A percentile compares a stretch with the other conserved stretches of the same genome.
Conservation (phyloP, 2,888 invertebrate species). For the Bombylius discolor region DNA sequence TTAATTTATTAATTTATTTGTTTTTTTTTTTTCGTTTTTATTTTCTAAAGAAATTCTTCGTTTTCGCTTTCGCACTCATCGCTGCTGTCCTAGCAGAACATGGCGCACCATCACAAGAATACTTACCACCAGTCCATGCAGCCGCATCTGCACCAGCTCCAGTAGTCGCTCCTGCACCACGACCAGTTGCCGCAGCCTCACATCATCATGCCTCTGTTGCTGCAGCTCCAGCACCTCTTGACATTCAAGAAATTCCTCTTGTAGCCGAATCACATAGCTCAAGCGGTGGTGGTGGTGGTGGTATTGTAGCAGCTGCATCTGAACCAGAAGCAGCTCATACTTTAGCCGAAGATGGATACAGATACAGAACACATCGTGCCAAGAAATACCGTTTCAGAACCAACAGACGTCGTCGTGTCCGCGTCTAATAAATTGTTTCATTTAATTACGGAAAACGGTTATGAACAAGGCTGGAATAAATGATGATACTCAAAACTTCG, state of each 20-base stretch:
- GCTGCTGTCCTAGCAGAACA: background rate
- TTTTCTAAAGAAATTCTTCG: background rate
- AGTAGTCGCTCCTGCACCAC: background rate
- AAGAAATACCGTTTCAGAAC: conserved; percentile 1
- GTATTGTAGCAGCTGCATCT: background rate
- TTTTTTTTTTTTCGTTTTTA: no score
- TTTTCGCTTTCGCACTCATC: background rate
- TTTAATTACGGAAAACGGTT: background rate
- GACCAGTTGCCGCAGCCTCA: background rate
- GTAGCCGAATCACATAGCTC: background rate
- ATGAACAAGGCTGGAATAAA: no score
- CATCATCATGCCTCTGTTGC: background rate
- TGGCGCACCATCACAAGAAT: background rate
- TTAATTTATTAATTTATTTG: background rate
- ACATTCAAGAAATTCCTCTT: background rate
- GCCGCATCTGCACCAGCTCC: background rate
- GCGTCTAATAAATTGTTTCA: background rate
- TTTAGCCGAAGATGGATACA: background rate
- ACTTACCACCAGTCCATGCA: conserved; percentile 1
- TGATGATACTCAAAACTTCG: no score
- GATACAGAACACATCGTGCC: background rate
- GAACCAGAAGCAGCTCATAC: conserved; percentile 1
- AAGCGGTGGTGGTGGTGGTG: background rate
- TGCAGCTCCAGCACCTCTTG: background rate
- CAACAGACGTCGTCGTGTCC: conserved; percentile 2